Percentiles rank a stretch among this genome's conserved stretches.
Conservation (phyloP, 2,113 vertebrate genomes). For the Syngnathoides biaculeatus region DNA sequence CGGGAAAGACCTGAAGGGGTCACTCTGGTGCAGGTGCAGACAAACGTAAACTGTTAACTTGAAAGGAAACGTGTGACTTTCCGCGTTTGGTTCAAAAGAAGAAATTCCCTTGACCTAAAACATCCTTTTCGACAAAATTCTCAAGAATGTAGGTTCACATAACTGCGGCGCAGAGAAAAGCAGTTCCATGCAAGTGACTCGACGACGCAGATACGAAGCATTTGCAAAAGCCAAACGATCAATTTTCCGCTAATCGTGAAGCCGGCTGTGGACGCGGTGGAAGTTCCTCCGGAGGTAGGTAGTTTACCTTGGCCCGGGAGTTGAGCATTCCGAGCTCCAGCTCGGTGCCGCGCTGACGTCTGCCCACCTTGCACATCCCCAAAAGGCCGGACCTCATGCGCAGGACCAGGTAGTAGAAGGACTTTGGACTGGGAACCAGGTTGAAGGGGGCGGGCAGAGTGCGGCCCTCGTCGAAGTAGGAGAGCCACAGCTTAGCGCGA, state of each 20-base stretch:
- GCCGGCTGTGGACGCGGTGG: too few relatives aligned
- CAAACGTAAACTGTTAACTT: slow-evolving; percentile 11
- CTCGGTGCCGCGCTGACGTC: slow-evolving; percentile 85
- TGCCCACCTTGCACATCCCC: slow-evolving; percentile 87
- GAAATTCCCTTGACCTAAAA: slow-evolving; percentile 7
- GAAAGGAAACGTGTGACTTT: slow-evolving; percentile 9
- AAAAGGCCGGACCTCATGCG: slow-evolving; percentile 90
- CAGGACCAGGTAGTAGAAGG: slow-evolving; percentile 94
- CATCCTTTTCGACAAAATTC: too few relatives aligned
- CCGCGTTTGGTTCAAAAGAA: not conserved
- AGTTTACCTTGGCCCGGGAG: slow-evolving; percentile 83
- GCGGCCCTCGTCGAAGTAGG: slow-evolving; percentile 95
- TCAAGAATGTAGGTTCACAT: too few relatives aligned
- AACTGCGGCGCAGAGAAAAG: too few relatives aligned
- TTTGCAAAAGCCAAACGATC: too few relatives aligned
- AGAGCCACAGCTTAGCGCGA: slow-evolving; percentile 93
- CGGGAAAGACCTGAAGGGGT: slow-evolving; percentile 78
- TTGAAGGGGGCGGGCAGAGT: slow-evolving; percentile 94
- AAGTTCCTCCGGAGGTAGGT: too few relatives aligned
- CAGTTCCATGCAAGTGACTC: too few relatives aligned
- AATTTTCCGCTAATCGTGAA: too few relatives aligned
- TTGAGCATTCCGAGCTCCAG: slow-evolving; percentile 95
- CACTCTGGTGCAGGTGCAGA: slow-evolving; percentile 71
- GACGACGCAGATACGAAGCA: too few relatives aligned
- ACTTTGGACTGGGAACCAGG: slow-evolving; percentile 95